Conservation (phyloP, 2,888 invertebrate species). For the Andrena flavipes region DNA sequence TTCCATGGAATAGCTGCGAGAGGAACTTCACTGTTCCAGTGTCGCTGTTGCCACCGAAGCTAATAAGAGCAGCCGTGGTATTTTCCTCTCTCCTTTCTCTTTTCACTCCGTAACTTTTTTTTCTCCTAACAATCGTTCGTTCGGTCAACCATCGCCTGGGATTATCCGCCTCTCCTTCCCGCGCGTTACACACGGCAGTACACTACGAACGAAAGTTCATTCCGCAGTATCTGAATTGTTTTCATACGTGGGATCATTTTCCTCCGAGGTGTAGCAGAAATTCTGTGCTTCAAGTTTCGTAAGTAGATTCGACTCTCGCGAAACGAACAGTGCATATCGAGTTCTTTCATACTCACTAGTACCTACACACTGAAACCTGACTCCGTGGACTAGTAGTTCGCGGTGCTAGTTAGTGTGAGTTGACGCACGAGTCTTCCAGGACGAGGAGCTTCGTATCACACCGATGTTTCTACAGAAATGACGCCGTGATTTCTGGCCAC, state of each 20-base stretch:
- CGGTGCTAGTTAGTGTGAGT: background rate
- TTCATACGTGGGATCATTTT: no score
- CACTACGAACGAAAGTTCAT: no score
- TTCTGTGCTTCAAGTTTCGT: no score
- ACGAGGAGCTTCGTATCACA: background rate
- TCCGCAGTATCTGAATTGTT: no score
- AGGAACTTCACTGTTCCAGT: constrained; percentile 23
- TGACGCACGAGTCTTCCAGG: background rate
- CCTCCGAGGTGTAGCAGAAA: no score
- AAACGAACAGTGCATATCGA: no score
- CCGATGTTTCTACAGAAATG: background rate
- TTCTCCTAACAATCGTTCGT: background rate
- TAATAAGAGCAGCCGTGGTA: background rate
- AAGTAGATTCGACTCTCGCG: no score
- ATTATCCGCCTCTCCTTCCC: background rate
- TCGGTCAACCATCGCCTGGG: background rate
- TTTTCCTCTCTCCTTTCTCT: background rate
- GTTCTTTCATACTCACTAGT: no score
- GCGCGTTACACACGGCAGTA: background rate
- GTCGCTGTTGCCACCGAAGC: constrained; percentile 8
- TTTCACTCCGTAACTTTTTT: background rate
- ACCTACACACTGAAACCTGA: no score
- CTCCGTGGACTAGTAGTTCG: no score
- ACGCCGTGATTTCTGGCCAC: constrained; percentile 1
- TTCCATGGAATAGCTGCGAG: constrained; percentile 20